Percentiles rank a stretch among this genome's conserved stretches.
phyloP scores from a whole-genome alignment of 2,888 invertebrate species.

The Pycnomerus fuliginosus region DNA sequence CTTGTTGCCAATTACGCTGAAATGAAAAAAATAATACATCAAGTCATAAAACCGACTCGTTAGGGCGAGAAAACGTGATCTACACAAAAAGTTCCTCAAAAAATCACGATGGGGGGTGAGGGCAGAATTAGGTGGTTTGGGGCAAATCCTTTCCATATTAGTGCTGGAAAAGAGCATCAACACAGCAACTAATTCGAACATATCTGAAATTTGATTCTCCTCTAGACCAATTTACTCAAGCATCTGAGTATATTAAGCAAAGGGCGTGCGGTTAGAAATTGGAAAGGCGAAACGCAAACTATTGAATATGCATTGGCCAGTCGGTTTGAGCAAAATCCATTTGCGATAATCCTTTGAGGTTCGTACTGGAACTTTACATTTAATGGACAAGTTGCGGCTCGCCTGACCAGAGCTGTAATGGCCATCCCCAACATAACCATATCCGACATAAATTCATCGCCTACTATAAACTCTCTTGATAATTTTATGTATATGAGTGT shows the following conservation, averaged over 20 bases:
- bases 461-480: not conserved
- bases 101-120: no score
- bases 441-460: slow-evolving; percentile 19
- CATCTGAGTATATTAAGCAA: slow-evolving; percentile 22
- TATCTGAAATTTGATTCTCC: slow-evolving; percentile 19
- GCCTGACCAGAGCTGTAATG: slow-evolving; percentile 32
- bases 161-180: not conserved
- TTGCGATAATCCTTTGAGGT: slow-evolving; percentile 45
- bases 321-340: slow-evolving; percentile 39
- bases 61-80: no score
- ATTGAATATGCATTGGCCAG: slow-evolving; percentile 39
- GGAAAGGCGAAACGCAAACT: slow-evolving; percentile 36
- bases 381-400: slow-evolving; percentile 40
- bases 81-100: no score
- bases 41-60: no score
- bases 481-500: no score
- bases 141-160: no score
- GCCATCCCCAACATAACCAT: slow-evolving; percentile 23
- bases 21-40: no score
- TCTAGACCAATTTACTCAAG: slow-evolving; percentile 19
- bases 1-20: no score
- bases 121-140: no score
- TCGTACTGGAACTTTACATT: slow-evolving; percentile 35
- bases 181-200: slow-evolving; percentile 11
- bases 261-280: slow-evolving; percentile 28